Base-by-base conservation (phyloP, 2,113 vertebrate species). In the Zeus faber region DNA sequence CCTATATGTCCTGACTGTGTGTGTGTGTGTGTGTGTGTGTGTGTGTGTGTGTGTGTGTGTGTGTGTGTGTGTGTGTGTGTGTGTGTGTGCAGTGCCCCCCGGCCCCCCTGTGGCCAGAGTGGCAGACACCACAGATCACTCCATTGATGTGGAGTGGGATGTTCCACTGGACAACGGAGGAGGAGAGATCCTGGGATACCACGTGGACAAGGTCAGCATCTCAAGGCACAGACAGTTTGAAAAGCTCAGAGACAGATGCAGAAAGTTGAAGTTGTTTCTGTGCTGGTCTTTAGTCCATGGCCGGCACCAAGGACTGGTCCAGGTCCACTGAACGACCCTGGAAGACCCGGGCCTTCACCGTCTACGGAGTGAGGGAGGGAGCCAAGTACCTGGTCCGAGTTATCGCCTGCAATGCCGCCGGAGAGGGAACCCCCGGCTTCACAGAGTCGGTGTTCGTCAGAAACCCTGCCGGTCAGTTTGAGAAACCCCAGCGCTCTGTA, bases 321-420 rank as follows among this genome's bases (percentile, higher is more conserved):
- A 92, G 96, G 64, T 91, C 92, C 71, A 98, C 93, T 54, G 96
- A 96, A 20, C 94, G 92, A 45, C 88, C 89, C 25, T 84, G 91
- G 71, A 98, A 94, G 71, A 78, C 47, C 43, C 82, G 74, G 18
- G 76, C 87, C 17, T 97, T 92, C 56, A 93, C 93, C 0, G 93
- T 99, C 37, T 93, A 79, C 74, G 94, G 93, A 67, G 94, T 99
- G 49, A 90, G 97, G 77, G 96, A 99, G 74, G 92, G 92, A 48
- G 96, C 94, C 1, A 97, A 99, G 79, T 99, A 99, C 48, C 85
- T 87, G 46, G 87, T 98, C 60, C 88, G 95, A 29, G 95, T 99
- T 44, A 93, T 91, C 8, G 97, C 94, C 1, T 86, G 95, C 75
- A 99, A 99, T 18, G 80, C 68, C 1, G 95, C 93, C 6, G 97